Evolutionary conservation across 2,113 vertebrate genomes (phyloP).

Genomic region (Aegithalos caudatus): DNA sequence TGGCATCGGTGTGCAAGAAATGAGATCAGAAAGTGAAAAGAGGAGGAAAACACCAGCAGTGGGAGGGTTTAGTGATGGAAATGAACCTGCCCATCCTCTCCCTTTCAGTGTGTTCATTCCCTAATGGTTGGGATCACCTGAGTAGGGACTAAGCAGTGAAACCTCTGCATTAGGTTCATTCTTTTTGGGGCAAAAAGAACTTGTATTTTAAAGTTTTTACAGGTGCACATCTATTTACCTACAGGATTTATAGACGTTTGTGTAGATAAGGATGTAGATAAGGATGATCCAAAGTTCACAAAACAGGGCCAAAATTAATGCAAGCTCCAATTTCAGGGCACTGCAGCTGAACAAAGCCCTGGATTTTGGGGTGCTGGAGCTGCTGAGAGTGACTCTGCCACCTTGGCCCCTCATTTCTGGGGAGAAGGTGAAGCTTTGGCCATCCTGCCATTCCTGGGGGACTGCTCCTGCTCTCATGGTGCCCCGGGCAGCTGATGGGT

Average conservation of each 20-base stretch:
- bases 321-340: not conserved
- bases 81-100: not conserved
- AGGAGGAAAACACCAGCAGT: not conserved
- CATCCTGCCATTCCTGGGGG: rapidly evolving
- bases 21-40: not conserved
- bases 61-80: not conserved
- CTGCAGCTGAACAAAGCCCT: not conserved
- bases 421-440: not conserved
- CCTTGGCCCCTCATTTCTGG: not conserved
- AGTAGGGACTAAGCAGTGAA: too few species aligned
- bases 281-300: not conserved
- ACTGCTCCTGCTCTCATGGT: not conserved
- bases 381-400: not conserved
- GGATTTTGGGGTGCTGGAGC: not conserved
- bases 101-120: not conserved
- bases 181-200: not conserved
- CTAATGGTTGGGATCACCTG: not conserved
- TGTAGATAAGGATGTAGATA: not conserved
- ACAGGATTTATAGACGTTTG: not conserved
- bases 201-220: not conserved
- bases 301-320: not conserved
- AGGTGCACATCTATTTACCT: too few species aligned
- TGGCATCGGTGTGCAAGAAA: not conserved
- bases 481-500: rapidly evolving
- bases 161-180: not conserved